These are phyloP conservation scores for Habroteleia sp. DNA, from an alignment of 2,888 invertebrate genomes.

Conservation along the genomic window DNA sequence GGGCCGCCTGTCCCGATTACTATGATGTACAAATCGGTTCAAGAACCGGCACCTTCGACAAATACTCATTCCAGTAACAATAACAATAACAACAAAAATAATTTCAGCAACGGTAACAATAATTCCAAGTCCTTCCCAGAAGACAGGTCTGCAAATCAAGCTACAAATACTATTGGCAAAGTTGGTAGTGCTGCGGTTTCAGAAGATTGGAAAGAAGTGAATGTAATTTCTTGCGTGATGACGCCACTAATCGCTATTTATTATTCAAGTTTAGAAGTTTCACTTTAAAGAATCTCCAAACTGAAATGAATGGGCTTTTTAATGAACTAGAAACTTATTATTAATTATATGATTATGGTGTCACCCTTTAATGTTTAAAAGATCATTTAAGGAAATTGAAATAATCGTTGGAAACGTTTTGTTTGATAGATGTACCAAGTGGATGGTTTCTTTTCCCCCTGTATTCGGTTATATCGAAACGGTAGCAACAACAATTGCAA, in stretches of 20 bases:
- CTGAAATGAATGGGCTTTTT: too few relatives aligned
- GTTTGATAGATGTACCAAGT: slow-evolving; percentile 71
- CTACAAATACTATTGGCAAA: slow-evolving; percentile 82
- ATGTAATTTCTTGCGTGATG: not conserved
- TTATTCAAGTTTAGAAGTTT: too few relatives aligned
- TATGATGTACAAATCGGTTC: slow-evolving; percentile 85
- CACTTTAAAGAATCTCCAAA: too few relatives aligned
- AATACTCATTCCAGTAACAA: slow-evolving; percentile 44
- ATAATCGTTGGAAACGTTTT: too few relatives aligned
- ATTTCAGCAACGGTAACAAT: slow-evolving; percentile 16
- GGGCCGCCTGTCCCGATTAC: slow-evolving; percentile 65
- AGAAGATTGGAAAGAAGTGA: slow-evolving; percentile 84
- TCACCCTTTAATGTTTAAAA: too few relatives aligned
- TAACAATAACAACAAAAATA: slow-evolving; percentile 25
- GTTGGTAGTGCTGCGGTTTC: slow-evolving; percentile 83
- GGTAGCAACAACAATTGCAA: slow-evolving; percentile 60
- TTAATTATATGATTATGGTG: too few relatives aligned
- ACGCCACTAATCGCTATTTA: too few relatives aligned
- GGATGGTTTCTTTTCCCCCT: slow-evolving; percentile 70
- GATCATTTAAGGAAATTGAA: too few relatives aligned
- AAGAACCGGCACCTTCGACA: slow-evolving; percentile 67
- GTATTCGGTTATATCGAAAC: slow-evolving; percentile 66
- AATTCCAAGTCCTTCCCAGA: slow-evolving; percentile 17
- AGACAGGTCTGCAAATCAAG: slow-evolving; percentile 7
- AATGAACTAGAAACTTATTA: too few relatives aligned